A percentile compares a stretch with the other conserved stretches of the same genome.
These are phyloP conservation scores for Lasioglossum malachurum DNA, from an alignment of 2,888 invertebrate species.

Conservation along the genomic window DNA sequence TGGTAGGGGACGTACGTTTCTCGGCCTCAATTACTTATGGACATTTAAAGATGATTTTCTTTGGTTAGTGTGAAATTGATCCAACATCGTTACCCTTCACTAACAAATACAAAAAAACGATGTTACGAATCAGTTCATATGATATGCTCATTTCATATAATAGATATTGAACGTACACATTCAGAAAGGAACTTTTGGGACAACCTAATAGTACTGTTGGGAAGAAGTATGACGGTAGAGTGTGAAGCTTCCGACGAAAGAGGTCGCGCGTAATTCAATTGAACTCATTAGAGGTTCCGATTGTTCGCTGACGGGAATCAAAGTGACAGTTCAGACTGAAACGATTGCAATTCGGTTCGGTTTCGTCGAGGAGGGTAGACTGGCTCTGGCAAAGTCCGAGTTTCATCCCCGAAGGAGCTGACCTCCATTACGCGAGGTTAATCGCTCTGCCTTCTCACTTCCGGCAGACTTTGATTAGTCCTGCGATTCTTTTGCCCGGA, in stretches of 20 bases:
- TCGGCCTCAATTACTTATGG: too few species aligned
- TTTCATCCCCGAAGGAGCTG: conserved; percentile 80
- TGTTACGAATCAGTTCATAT: too few species aligned
- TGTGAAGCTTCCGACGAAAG: neutral
- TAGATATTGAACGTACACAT: too few species aligned
- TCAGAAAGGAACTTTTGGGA: neutral
- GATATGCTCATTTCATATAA: too few species aligned
- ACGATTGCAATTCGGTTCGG: conserved; percentile 64
- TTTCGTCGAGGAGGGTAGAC: conserved; percentile 65
- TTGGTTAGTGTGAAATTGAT: too few species aligned
- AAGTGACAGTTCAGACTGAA: conserved; percentile 73
- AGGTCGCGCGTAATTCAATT: conserved; percentile 28
- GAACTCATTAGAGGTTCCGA: conserved; percentile 57
- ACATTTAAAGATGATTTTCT: too few species aligned
- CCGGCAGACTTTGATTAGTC: conserved; percentile 83
- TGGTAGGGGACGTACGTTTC: too few species aligned
- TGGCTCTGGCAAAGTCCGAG: conserved; percentile 78
- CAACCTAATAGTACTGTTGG: neutral
- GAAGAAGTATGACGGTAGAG: neutral
- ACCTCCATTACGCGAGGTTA: conserved; percentile 84
- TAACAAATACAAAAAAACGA: too few species aligned
- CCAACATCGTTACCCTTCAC: too few species aligned
- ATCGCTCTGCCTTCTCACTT: conserved; percentile 83
- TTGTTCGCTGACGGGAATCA: conserved; percentile 69
- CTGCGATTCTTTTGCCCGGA: conserved; percentile 82